These are phyloP conservation scores for Watersipora subatra DNA, from an alignment of 1,140 invertebrate genomes.

Conservation along the genomic window DNA sequence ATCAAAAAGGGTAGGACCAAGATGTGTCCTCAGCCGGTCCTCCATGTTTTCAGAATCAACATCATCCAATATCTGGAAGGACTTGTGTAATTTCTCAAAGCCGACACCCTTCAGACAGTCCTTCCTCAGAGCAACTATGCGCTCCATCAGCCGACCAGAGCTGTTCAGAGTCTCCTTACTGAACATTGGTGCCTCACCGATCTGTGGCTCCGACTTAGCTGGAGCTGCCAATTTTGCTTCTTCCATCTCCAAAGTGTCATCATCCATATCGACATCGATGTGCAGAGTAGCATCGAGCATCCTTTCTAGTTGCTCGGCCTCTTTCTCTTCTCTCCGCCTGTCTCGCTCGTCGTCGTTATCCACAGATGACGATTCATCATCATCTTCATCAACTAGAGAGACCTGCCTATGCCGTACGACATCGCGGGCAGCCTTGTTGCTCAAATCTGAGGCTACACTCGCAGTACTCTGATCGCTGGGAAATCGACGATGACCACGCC, in stretches of 20 bases:
- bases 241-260: background rate
- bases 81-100: constrained; percentile 25
- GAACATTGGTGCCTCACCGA: background rate
- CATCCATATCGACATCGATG: background rate
- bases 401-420: background rate
- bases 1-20: constrained; percentile 36
- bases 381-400: background rate
- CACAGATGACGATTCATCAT: background rate
- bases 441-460: background rate
- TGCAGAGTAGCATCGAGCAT: background rate
- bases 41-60: constrained; percentile 38
- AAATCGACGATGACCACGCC: background rate
- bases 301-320: background rate
- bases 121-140: constrained; percentile 30
- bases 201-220: background rate
- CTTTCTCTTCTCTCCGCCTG: background rate
- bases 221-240: background rate
- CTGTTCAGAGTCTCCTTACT: constrained; percentile 25
- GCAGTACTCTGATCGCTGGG: background rate
- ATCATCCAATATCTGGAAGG: constrained; percentile 33
- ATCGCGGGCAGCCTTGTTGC: background rate
- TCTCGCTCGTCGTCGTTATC: constrained; percentile 6
- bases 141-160: constrained; percentile 25
- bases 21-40: constrained; percentile 28
- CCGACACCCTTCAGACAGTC: constrained; percentile 36